Percentiles rank a stretch among this genome's conserved stretches.
These are phyloP conservation scores for Drosophila asahinai DNA, from an alignment of 1,140 invertebrate species.

Conservation along the genomic window DNA sequence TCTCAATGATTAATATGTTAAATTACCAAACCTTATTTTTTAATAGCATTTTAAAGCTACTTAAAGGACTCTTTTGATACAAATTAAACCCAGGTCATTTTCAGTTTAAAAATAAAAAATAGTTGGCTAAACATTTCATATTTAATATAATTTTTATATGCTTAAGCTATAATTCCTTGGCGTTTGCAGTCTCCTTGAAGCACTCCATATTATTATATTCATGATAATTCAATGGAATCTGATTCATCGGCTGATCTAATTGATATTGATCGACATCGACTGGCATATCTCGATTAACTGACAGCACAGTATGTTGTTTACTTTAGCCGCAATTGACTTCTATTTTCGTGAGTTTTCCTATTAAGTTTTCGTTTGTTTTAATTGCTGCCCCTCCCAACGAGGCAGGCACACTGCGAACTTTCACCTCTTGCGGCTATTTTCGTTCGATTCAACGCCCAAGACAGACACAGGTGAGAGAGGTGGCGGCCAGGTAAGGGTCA, in stretches of 20 bases:
- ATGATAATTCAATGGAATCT: slow-evolving; percentile 1
- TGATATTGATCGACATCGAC: slow-evolving; percentile 26
- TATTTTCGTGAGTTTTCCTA: slow-evolving; percentile 33
- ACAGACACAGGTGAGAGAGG: slow-evolving; percentile 8
- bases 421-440: slow-evolving; percentile 32
- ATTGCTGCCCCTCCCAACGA: slow-evolving; percentile 28
- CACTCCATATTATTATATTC: slow-evolving; percentile 1
- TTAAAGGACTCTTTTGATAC: too few relatives aligned
- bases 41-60: too few relatives aligned
- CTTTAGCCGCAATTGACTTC: slow-evolving; percentile 35
- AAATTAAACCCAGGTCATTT: too few relatives aligned
- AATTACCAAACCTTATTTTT: too few relatives aligned
- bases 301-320: slow-evolving; percentile 34
- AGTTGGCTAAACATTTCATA: too few relatives aligned
- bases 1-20: too few relatives aligned
- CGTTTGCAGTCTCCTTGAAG: background rate
- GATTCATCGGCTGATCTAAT: slow-evolving; percentile 30
- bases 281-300: slow-evolving; percentile 25
- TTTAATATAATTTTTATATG: too few relatives aligned
- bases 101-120: too few relatives aligned
- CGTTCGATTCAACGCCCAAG: slow-evolving; percentile 12
- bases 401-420: slow-evolving; percentile 1
- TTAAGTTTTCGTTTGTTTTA: slow-evolving; percentile 45
- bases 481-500: slow-evolving; percentile 27
- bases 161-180: background rate